These are phyloP conservation scores for Siphamia tubifer DNA, from an alignment of 2,113 vertebrate species.

Conservation along the genomic window DNA sequence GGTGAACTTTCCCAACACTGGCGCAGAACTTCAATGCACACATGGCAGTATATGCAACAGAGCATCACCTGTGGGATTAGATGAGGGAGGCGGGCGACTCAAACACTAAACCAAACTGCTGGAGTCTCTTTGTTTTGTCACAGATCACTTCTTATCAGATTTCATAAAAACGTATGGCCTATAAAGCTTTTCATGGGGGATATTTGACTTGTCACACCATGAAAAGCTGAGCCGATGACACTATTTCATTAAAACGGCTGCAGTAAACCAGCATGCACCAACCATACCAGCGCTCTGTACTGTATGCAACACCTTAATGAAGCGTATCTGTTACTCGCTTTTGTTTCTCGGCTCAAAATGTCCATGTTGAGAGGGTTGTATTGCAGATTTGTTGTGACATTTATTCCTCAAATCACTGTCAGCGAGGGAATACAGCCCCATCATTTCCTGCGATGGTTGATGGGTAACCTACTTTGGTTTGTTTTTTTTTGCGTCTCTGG, in stretches of 20 bases:
- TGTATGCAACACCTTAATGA: constrained; percentile 6
- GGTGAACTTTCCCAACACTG: too few species aligned
- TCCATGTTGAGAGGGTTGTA: not conserved
- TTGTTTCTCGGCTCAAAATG: not conserved
- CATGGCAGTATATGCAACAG: constrained; percentile 28
- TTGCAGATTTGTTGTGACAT: constrained; percentile 36
- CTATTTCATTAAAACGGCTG: not conserved
- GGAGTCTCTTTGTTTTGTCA: not conserved
- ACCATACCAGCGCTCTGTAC: not conserved
- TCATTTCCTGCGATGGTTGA: too few species aligned
- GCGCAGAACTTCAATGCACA: constrained; percentile 18
- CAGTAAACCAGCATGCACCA: not conserved
- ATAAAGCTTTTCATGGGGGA: not conserved
- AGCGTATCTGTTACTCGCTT: not conserved
- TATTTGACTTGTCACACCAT: not conserved
- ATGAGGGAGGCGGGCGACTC: constrained; percentile 3
- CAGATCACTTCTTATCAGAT: not conserved
- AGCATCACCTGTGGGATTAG: constrained; percentile 46
- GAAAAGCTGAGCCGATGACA: constrained; percentile 14
- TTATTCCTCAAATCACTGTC: constrained; percentile 13
- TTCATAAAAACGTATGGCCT: not conserved
- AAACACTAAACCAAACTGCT: constrained; percentile 2
- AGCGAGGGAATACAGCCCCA: not conserved
- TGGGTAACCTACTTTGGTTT: too few species aligned
- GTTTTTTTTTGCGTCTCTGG: too few species aligned